phyloP scores from a whole-genome alignment of 2,888 invertebrate genomes.

The Dryomyza anilis region DNA sequence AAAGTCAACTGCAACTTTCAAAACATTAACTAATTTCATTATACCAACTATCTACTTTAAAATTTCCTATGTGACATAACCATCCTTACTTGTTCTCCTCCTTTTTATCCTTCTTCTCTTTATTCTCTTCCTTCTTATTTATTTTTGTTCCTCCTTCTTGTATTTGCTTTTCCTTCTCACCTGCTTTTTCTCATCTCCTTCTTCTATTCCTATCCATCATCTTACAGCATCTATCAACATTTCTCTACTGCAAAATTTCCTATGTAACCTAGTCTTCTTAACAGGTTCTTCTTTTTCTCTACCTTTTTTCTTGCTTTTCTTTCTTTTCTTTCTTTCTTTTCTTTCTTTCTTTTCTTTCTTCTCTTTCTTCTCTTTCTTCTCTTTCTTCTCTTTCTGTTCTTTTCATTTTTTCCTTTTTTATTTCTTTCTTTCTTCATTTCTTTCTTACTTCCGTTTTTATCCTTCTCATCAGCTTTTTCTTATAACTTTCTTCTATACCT shows the following conservation, averaged over 20 bases:
- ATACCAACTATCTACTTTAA: too few species aligned
- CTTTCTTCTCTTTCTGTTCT: not conserved
- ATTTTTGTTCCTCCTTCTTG: not conserved
- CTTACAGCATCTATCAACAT: too few species aligned
- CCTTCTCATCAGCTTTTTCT: too few species aligned
- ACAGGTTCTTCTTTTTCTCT: too few species aligned
- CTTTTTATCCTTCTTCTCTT: not conserved
- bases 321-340: not conserved
- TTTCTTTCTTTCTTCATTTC: not conserved
- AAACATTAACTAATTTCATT: too few species aligned
- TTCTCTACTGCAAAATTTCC: too few species aligned
- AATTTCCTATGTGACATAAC: too few species aligned
- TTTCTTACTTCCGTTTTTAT: too few species aligned
- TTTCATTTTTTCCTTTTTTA: not conserved
- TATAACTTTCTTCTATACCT: too few species aligned
- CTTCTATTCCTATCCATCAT: not conserved
- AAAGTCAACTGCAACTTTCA: too few species aligned
- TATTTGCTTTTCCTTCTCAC: not conserved
- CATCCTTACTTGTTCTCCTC: too few species aligned
- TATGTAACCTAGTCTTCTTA: too few species aligned
- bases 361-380: not conserved
- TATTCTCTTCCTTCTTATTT: not conserved
- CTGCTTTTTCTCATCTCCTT: not conserved
- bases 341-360: not conserved
- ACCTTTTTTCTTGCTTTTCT: not conserved